phyloP scores from a whole-genome alignment of 2,888 invertebrate species.

The Adelphocoris suturalis region DNA sequence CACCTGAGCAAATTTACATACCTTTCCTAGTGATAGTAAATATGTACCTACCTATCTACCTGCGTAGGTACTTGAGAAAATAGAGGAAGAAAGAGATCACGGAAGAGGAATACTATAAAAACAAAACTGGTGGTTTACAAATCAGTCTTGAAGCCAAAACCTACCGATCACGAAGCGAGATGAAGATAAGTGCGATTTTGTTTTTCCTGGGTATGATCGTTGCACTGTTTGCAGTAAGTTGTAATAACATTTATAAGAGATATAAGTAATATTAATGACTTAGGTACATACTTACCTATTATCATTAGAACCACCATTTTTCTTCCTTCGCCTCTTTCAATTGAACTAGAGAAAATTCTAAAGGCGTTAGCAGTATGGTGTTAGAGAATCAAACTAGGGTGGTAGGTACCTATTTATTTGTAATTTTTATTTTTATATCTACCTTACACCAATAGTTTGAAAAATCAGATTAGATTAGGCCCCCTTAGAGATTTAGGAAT shows the following conservation, averaged over 20 bases:
- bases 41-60: background rate
- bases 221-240: background rate
- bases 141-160: background rate
- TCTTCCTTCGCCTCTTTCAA: background rate
- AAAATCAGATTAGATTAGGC: too few species aligned
- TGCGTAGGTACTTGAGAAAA: background rate
- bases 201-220: background rate
- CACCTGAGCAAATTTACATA: background rate
- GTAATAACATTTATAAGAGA: background rate
- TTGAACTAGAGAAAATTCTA: background rate
- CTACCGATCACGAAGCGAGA: background rate
- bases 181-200: background rate
- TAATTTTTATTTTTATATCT: too few species aligned
- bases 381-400: background rate
- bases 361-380: background rate
- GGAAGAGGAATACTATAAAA: background rate
- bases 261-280: background rate
- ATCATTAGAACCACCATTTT: background rate
- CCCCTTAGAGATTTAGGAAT: too few species aligned
- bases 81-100: background rate
- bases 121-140: background rate
- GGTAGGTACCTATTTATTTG: background rate
- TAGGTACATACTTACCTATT: background rate
- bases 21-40: background rate
- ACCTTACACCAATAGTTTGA: too few species aligned